Evolutionary conservation across 2,797 vertebrate species (phyloP).

Genomic region (Pygocentrus nattereri): DNA sequence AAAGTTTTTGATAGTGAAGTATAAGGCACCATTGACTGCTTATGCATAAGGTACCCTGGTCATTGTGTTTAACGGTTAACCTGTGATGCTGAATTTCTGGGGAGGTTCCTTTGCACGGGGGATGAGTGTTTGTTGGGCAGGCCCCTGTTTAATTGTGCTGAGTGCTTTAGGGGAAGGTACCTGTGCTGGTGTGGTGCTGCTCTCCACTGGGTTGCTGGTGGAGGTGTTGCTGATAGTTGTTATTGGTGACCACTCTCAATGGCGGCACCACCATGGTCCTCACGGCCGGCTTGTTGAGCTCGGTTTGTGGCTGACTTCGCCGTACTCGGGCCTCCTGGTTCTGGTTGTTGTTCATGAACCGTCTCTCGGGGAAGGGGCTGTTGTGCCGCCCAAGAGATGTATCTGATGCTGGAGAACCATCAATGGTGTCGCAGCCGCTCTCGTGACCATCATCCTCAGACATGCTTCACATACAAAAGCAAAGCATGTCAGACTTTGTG

Average conservation of each 20-base stretch:
- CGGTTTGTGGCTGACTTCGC: constrained; percentile 59
- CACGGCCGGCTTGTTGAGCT: constrained; percentile 79
- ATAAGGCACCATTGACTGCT: too few relatives aligned
- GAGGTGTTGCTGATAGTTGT: constrained; percentile 62
- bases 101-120: too few relatives aligned
- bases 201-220: constrained; percentile 62
- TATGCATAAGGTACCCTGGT: too few relatives aligned
- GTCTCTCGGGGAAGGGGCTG: constrained; percentile 83
- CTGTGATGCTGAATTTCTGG: too few relatives aligned
- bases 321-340: constrained; percentile 73
- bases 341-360: constrained; percentile 85
- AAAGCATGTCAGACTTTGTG: too few relatives aligned
- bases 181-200: constrained; percentile 79
- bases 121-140: too few relatives aligned
- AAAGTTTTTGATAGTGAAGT: too few relatives aligned
- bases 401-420: constrained; percentile 90
- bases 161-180: background rate
- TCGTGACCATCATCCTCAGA: constrained; percentile 94
- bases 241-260: constrained; percentile 86
- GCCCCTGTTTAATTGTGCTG: too few relatives aligned
- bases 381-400: constrained; percentile 81
- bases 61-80: too few relatives aligned
- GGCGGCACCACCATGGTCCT: constrained; percentile 92
- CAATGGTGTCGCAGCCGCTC: constrained; percentile 94
- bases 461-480: constrained; percentile 78